Evolutionary conservation across 2,797 vertebrate genomes (phyloP), one percentile per base, ranked within the genome.

Genomic region (Falco columbarius): DNA sequence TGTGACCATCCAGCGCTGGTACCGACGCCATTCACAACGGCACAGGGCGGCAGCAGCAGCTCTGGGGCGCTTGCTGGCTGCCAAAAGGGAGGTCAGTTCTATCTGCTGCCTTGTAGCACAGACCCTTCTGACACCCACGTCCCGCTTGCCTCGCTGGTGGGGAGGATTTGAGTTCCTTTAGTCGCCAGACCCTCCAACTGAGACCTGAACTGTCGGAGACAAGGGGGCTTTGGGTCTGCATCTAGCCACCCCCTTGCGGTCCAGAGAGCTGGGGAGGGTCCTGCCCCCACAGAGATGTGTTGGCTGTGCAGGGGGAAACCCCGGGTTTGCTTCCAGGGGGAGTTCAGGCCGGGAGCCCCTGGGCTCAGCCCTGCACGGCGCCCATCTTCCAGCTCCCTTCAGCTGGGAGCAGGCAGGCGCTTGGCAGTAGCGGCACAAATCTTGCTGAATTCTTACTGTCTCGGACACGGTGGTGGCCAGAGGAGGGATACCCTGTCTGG

Each of bases 1-100:
- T 0, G 90, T 99, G 86, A 98, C 98, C 86, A 99, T 99, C 97
- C 99, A 99, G 98, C 98, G 99, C 86, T 99, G 99, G 99, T 99
- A 99, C 98, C 97, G 99, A 29, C 97, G 59, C 16, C 99, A 98
- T 42, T 71, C 91, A 2, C 97, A 96, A 76, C 98, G 94, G 47
- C 98, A 55, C 30, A 96, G 55, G 55, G 80, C 94, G 0, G 97
- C 97, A 8, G 97, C 98, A 0, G 94, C 97, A 0, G 95, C 92
- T 4, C 97, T 99, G 55, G 97, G 93, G 40, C 97, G 67, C 21
- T 85, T 99, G 82, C 97, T 99, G 29, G 82, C 97, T 8, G 96
- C 97, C 67, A 98, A 98, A 96, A 98, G 97, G 86, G 98, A 99
- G 99, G 99, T 99, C 19, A 63, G 97, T 90, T 4, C 54, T 42